Percentiles rank a stretch among this genome's conserved stretches.
phyloP scores from a whole-genome alignment of 2,113 vertebrate genomes.

The Amphiprion ocellaris region DNA sequence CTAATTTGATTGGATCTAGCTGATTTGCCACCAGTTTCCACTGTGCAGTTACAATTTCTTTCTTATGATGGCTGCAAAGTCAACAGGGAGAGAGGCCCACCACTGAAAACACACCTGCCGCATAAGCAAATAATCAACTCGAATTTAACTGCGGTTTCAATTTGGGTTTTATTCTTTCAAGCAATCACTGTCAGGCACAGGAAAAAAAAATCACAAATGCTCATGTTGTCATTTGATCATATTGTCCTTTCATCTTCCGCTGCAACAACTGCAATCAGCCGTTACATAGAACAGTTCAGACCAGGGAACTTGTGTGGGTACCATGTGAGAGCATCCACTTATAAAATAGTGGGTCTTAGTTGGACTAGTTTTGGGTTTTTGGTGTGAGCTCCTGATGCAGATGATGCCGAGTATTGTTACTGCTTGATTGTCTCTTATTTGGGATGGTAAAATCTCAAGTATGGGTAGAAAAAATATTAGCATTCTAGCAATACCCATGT shows the following conservation, averaged over 20 bases:
- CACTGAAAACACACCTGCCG: constrained; percentile 14
- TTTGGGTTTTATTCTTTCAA: constrained; percentile 51
- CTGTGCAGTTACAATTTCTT: constrained; percentile 18
- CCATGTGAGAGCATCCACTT: not conserved
- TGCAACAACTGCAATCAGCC: constrained; percentile 32
- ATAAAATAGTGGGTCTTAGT: not conserved
- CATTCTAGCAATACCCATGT: not conserved
- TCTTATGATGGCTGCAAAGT: constrained; percentile 31
- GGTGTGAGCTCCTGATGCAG: not conserved
- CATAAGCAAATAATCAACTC: constrained; percentile 55
- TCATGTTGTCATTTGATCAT: constrained; percentile 42
- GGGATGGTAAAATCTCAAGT: not conserved
- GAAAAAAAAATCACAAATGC: constrained; percentile 9
- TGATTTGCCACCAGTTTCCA: constrained; percentile 33
- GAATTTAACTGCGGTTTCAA: constrained; percentile 36
- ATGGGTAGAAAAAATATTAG: not conserved
- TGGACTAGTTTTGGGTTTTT: not conserved
- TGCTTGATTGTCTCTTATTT: not conserved
- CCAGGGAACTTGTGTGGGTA: constrained; percentile 7
- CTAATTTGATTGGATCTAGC: constrained; percentile 41
- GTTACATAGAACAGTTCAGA: constrained; percentile 15
- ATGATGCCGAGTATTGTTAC: not conserved
- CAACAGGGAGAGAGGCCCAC: not conserved
- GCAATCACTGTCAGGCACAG: constrained; percentile 44
- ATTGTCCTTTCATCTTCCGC: constrained; percentile 56